These are phyloP conservation scores for Tympanoctomys barrerae DNA, from an alignment of 2,797 vertebrate genomes.

Conservation along the genomic window DNA sequence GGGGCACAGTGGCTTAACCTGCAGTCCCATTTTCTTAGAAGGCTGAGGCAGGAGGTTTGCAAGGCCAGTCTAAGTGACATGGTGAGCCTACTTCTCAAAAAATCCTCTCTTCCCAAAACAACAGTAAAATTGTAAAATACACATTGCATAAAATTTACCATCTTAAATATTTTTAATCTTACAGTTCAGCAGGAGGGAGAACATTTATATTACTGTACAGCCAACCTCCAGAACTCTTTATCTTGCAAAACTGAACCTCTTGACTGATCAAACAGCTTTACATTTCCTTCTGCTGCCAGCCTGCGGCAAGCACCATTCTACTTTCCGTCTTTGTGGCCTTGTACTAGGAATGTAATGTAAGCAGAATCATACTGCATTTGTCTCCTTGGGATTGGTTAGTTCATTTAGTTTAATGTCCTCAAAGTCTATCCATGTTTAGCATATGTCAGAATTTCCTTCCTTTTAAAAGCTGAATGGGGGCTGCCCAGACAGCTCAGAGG, in stretches of 20 bases:
- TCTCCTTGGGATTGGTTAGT: background rate
- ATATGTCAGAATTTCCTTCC: background rate
- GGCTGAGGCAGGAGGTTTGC: background rate
- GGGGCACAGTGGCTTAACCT: background rate
- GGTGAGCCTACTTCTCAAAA: background rate
- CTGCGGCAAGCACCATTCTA: background rate
- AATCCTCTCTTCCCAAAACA: background rate
- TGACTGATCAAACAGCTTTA: background rate
- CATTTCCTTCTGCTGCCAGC: accelerated
- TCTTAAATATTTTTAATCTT: background rate
- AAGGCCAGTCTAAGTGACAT: background rate
- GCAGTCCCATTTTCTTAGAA: background rate
- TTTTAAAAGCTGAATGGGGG: background rate
- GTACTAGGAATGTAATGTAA: too few relatives aligned
- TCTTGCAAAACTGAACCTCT: background rate
- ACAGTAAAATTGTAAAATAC: background rate
- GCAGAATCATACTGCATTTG: background rate
- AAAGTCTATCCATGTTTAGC: background rate
- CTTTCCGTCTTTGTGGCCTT: background rate
- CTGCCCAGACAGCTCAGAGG: too few relatives aligned
- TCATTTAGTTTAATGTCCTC: background rate
- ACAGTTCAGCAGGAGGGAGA: background rate
- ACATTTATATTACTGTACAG: background rate
- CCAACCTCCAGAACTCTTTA: background rate
- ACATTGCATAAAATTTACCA: background rate